Evolutionary conservation across 2,797 vertebrate genomes (phyloP), one percentile per base, ranked within the genome.

Genomic region (Phoxinus dragarum): DNA sequence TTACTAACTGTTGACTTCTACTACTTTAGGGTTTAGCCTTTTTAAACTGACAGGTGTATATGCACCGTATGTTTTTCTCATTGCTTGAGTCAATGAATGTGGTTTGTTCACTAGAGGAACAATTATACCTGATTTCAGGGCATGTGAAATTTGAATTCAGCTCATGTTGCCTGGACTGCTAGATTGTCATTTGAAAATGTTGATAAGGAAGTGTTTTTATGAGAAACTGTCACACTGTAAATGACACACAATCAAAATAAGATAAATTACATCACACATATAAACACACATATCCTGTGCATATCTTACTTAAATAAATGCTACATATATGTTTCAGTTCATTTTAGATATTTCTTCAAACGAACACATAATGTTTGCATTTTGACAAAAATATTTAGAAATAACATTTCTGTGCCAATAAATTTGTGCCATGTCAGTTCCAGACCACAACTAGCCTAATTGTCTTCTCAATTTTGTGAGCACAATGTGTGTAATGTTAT

Each of bases 381-480:
- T 88, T 86, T 84, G 52, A 84, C 81, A 75, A 86, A 82, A 91
- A 86, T 94, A 92, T 94, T 93, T 94, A 94, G 94, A 94, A 95
- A 94, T 86, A 84, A 87, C 89, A 92, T 89, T 90, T 92, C 89
- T 89, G 88, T 92, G 88, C 88, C 86, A 90, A 90, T 93, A 90
- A 87, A 80, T 61, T 71, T 72, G 80, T 86, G 71, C 84, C 69
- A 82, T 88, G 27, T 84, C 82, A 80, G 52, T n/a, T 77, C 59
- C 86, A 90, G 72, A 87, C 75, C 61, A 77, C 38, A 73, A 84
- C 69, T 3, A 59, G 23, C 56, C 23, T 59, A 74, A 17, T 17
- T 23, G 71, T 86, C 31, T 38, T 74, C 16, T 44, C 27, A 6
- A 27, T 40, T 21, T 56, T 52, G 23, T 40, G 36, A 86, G 19